Conservation (phyloP, 1,140 invertebrate genomes). For the Drosophila baimaii region DNA sequence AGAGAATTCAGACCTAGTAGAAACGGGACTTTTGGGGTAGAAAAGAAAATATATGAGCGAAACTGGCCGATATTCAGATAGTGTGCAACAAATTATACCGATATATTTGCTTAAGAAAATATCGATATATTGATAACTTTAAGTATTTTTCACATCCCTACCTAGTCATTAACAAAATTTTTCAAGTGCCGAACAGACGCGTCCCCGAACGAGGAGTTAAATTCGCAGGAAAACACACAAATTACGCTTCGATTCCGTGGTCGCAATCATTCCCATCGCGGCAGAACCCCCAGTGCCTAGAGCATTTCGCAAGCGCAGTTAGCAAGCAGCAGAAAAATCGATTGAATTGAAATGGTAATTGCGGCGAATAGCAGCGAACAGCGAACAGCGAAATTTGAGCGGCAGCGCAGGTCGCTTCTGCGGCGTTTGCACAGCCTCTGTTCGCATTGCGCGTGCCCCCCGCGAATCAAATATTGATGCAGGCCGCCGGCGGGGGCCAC, state of each 20-base stretch:
- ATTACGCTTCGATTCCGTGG: constrained; percentile 39
- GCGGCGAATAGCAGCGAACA: constrained; percentile 25
- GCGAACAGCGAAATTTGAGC: constrained; percentile 31
- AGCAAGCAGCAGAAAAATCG: constrained; percentile 64
- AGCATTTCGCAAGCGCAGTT: constrained; percentile 52
- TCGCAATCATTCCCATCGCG: constrained; percentile 68
- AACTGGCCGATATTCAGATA: no score
- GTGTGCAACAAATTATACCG: no score
- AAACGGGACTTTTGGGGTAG: no score
- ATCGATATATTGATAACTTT: no score
- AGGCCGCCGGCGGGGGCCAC: constrained; percentile 12
- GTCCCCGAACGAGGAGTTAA: constrained; percentile 27
- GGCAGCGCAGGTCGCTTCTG: constrained; percentile 47
- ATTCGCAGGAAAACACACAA: constrained; percentile 16
- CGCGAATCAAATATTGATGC: constrained; percentile 57
- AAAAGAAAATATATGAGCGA: no score
- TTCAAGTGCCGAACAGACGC: constrained; percentile 61
- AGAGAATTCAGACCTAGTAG: no score
- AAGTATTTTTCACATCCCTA: background rate
- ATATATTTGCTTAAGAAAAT: no score
- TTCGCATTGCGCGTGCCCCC: constrained; percentile 67
- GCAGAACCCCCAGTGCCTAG: constrained; percentile 50
- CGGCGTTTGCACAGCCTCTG: constrained; percentile 11
- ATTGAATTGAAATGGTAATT: constrained; percentile 77
- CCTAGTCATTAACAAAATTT: constrained; percentile 52